phyloP scores from a whole-genome alignment of 2,113 vertebrate species.

The Mobula birostris region DNA sequence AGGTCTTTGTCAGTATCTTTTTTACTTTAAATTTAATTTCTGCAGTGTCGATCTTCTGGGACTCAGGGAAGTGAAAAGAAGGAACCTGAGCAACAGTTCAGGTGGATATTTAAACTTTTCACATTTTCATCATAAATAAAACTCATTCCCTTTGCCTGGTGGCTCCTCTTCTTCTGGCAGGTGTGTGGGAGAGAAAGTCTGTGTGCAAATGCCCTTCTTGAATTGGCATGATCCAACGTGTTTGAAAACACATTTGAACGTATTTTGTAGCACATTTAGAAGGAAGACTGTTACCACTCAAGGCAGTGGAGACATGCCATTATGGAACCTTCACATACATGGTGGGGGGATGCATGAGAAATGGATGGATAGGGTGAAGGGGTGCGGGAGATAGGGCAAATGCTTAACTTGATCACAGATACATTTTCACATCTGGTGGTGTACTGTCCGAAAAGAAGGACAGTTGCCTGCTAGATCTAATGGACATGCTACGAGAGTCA shows the following conservation, averaged over 20 bases:
- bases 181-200: neutral
- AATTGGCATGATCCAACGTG: neutral
- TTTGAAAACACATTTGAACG: neutral
- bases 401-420: too few relatives aligned
- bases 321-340: too few relatives aligned
- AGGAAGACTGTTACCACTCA: neutral
- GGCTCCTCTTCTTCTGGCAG: neutral
- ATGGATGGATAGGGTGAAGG: too few relatives aligned
- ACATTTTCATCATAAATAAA: neutral
- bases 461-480: too few relatives aligned
- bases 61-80: too few relatives aligned
- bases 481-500: too few relatives aligned
- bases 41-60: neutral
- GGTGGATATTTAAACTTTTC: neutral
- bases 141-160: neutral
- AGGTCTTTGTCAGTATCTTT: too few relatives aligned
- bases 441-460: too few relatives aligned
- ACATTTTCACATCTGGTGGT: too few relatives aligned
- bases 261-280: neutral
- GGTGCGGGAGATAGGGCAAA: too few relatives aligned
- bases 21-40: too few relatives aligned
- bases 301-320: neutral
- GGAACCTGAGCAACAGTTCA: neutral
- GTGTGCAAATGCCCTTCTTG: neutral
- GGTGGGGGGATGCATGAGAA: too few relatives aligned